Conservation (phyloP, 2,797 vertebrate species). For the Thaleichthys pacificus region DNA sequence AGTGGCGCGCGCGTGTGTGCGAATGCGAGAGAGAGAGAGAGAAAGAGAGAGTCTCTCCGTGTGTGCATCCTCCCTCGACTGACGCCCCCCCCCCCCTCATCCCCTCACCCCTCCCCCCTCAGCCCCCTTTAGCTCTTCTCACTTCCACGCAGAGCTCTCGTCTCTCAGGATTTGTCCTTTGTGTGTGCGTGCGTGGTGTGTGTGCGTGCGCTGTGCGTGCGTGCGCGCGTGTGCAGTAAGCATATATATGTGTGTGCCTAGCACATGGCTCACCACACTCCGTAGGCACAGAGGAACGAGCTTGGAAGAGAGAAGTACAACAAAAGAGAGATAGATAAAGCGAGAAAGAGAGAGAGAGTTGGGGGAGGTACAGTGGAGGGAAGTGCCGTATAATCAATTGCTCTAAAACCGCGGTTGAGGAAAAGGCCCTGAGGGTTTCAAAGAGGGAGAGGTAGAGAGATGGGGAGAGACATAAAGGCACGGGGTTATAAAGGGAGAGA, state of each 20-base stretch:
- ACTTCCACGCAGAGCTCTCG: constrained; percentile 49
- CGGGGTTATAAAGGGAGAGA: constrained; percentile 1
- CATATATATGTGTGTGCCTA: constrained; percentile 9
- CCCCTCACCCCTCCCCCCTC: constrained; percentile 25
- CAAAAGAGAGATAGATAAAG: background rate
- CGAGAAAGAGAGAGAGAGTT: constrained; percentile 11
- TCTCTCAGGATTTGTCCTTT: constrained; percentile 62
- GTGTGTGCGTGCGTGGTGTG: constrained; percentile 24
- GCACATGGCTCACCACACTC: constrained; percentile 46
- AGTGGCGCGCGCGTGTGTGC: constrained; percentile 8
- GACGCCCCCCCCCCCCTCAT: constrained; percentile 30
- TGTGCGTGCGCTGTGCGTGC: constrained; percentile 11
- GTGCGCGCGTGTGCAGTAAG: constrained; percentile 6
- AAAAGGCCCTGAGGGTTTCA: constrained; percentile 48
- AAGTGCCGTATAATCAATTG: constrained; percentile 60
- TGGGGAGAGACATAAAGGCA: constrained; percentile 24
- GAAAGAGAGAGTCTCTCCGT: constrained; percentile 41
- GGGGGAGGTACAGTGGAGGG: constrained; percentile 18
- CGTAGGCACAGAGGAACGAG: constrained; percentile 29
- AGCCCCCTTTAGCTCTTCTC: constrained; percentile 34
- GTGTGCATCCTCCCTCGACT: constrained; percentile 46
- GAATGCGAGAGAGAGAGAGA: constrained; percentile 31
- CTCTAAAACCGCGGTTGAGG: constrained; percentile 57
- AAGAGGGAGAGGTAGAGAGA: constrained; percentile 26
- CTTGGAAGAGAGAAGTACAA: constrained; percentile 37